Evolutionary conservation across 2,888 invertebrate species (phyloP).

Genomic region (Harmothoe impar): DNA sequence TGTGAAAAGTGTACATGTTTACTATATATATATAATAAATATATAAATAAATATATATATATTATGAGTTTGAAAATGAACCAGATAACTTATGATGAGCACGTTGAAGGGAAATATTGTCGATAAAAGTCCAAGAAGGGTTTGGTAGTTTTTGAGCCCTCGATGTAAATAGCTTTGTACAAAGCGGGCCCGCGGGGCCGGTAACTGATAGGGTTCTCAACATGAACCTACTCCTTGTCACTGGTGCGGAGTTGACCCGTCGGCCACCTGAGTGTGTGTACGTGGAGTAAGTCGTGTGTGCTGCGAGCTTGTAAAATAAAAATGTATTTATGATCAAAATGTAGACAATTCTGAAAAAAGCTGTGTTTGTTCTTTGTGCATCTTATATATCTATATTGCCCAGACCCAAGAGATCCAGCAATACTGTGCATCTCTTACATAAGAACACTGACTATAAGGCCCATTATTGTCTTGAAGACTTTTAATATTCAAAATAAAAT

Average conservation of each 20-base stretch:
- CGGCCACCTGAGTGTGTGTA: slow-evolving; percentile 51
- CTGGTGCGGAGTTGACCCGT: neutral
- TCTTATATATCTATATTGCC: too few relatives aligned
- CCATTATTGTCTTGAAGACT: too few relatives aligned
- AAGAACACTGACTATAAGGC: too few relatives aligned
- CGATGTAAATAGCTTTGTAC: slow-evolving; percentile 57
- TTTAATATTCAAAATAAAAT: too few relatives aligned
- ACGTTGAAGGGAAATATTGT: slow-evolving; percentile 55
- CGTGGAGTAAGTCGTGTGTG: slow-evolving; percentile 54
- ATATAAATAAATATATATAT: slow-evolving; percentile 35
- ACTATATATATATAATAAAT: neutral
- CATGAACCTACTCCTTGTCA: neutral
- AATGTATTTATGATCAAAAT: slow-evolving; percentile 61
- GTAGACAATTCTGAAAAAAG: slow-evolving; percentile 51
- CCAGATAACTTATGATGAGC: slow-evolving; percentile 52
- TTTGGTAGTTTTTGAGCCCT: slow-evolving; percentile 50
- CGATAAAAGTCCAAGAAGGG: slow-evolving; percentile 43
- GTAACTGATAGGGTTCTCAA: neutral
- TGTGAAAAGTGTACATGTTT: slow-evolving; percentile 40
- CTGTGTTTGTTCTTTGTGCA: too few relatives aligned
- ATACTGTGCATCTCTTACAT: too few relatives aligned
- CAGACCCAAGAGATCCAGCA: too few relatives aligned
- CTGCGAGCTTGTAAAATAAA: slow-evolving; percentile 61
- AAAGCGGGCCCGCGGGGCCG: neutral
- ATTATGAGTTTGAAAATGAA: slow-evolving; percentile 50